Evolutionary conservation across 2,888 invertebrate species (phyloP).

Genomic region (Drosophila rubida): DNA sequence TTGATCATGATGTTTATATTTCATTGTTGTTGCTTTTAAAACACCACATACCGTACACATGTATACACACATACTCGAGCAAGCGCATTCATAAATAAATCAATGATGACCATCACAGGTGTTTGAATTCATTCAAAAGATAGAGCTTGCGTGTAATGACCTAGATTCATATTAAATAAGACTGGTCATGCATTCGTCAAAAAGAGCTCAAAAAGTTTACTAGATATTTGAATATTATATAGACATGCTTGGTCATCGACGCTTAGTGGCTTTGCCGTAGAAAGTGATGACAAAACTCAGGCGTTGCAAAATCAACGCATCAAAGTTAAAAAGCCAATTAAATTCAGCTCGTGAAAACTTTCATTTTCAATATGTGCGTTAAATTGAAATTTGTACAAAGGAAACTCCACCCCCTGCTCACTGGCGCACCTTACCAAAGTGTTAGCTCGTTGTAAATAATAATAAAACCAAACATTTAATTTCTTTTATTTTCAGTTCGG

Average conservation of each 20-base stretch:
- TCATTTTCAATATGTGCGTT: constrained; percentile 77
- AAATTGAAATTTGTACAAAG: constrained; percentile 69
- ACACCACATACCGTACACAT: constrained; percentile 22
- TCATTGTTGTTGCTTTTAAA: constrained; percentile 28
- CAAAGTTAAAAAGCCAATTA: constrained; percentile 68
- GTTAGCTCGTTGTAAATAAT: background rate
- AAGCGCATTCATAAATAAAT: constrained; percentile 30
- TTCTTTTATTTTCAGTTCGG: constrained; percentile 31
- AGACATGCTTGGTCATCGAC: constrained; percentile 6
- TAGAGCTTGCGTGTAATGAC: constrained; percentile 61
- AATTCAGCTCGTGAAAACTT: constrained; percentile 72
- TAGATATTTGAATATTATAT: background rate
- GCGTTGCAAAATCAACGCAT: constrained; percentile 59
- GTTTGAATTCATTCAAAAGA: constrained; percentile 62
- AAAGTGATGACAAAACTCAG: constrained; percentile 60
- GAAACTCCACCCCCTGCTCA: constrained; percentile 5
- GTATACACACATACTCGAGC: background rate
- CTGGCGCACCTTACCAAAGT: background rate
- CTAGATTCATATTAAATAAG: constrained; percentile 69
- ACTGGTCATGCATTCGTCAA: constrained; percentile 55
- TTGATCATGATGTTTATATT: constrained; percentile 34
- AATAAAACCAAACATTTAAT: constrained; percentile 6
- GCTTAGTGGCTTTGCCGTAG: constrained; percentile 50
- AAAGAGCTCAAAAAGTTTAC: constrained; percentile 28
- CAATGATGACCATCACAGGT: constrained; percentile 51